Evolutionary conservation across 2,797 vertebrate species (phyloP).

Genomic region (Catamblyrhynchus diadema): DNA sequence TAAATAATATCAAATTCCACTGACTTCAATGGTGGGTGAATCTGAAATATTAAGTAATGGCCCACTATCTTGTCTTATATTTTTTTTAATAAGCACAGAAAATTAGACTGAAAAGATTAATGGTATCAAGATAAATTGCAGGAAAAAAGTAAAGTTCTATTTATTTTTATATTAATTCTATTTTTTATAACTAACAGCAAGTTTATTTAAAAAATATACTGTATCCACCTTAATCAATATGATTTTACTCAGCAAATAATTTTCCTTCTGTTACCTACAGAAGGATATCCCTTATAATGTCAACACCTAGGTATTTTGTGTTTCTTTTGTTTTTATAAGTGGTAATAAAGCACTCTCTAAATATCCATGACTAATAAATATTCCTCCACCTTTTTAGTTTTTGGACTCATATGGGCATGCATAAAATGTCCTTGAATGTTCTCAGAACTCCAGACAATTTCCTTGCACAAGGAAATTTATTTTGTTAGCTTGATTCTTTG

Average conservation of each 20-base stretch:
- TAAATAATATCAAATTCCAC: not conserved
- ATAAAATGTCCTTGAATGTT: not conserved
- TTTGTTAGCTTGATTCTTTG: not conserved
- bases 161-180: not conserved
- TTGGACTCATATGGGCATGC: not conserved
- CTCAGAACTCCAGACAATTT: not conserved
- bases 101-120: not conserved
- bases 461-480: not conserved
- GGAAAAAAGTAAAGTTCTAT: not conserved
- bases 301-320: not conserved
- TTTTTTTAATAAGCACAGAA: not conserved
- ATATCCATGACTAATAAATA: not conserved
- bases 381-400: not conserved
- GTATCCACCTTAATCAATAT: not conserved
- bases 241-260: not conserved
- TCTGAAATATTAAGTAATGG: not conserved
- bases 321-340: not conserved
- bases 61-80: not conserved
- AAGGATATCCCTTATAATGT: not conserved
- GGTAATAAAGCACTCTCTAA: not conserved
- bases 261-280: not conserved
- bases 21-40: not conserved
- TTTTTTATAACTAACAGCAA: not conserved
- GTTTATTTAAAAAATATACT: not conserved
- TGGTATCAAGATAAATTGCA: not conserved